phyloP scores from a whole-genome alignment of 1,140 invertebrate genomes.

The Ruditapes philippinarum region DNA sequence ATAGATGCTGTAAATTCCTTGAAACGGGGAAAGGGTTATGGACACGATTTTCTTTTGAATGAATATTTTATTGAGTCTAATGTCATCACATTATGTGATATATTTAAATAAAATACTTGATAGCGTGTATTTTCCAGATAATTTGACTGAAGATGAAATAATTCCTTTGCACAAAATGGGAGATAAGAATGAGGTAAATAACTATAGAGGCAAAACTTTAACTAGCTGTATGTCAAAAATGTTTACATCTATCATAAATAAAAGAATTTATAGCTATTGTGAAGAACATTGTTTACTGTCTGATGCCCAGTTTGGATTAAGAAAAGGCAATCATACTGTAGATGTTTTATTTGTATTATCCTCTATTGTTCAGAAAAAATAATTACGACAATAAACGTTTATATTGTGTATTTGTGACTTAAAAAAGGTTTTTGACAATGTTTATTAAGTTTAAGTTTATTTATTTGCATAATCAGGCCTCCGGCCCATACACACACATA shows the following conservation, averaged over 20 bases:
- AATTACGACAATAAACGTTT: neutral
- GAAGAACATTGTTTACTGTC: neutral
- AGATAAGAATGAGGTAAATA: neutral
- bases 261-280: neutral
- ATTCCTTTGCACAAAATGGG: slow-evolving; percentile 7
- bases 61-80: slow-evolving; percentile 34
- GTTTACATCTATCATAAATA: slow-evolving; percentile 15
- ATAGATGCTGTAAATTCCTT: neutral
- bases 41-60: slow-evolving; percentile 20
- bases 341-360: neutral
- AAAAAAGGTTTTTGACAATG: neutral
- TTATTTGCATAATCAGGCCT: too few species aligned
- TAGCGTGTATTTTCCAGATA: neutral
- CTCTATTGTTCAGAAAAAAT: neutral
- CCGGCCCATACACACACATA: too few species aligned
- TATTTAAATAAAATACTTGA: slow-evolving; percentile 9
- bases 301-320: neutral
- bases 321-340: neutral
- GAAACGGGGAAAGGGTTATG: neutral
- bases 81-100: slow-evolving; percentile 23
- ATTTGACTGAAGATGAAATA: neutral
- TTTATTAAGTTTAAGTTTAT: too few species aligned
- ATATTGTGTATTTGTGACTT: neutral
- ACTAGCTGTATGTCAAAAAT: neutral
- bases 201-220: slow-evolving; percentile 18